Conservation (phyloP, 2,113 vertebrate species). For the Sitta europaea region DNA sequence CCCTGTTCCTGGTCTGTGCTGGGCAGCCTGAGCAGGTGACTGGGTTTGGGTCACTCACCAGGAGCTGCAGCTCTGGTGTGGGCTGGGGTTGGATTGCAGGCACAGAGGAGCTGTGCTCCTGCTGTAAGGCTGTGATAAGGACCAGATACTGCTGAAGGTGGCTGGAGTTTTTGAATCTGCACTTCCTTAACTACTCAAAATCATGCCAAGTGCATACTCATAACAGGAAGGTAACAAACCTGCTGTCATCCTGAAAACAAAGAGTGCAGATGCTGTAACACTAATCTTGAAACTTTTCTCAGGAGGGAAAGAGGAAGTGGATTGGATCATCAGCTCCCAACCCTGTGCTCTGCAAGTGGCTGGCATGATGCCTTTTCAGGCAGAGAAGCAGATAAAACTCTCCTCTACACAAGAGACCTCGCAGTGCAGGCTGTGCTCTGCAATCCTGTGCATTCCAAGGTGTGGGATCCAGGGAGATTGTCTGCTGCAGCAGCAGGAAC, state of each 20-base stretch:
- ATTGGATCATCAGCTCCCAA: not conserved
- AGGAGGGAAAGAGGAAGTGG: not conserved
- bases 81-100: not conserved
- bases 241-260: not conserved
- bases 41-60: not conserved
- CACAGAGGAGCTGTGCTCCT: not conserved
- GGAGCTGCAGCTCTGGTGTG: not conserved
- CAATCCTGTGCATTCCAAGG: rapidly evolving
- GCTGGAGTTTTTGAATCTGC: not conserved
- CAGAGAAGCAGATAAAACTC: not conserved
- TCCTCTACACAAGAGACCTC: rapidly evolving
- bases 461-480: rapidly evolving
- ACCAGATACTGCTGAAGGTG: not conserved
- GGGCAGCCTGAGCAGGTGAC: not conserved
- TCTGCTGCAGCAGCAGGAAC: not conserved
- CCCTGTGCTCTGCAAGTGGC: not conserved
- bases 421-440: not conserved
- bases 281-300: not conserved
- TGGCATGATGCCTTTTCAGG: not conserved
- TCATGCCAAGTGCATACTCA: not conserved
- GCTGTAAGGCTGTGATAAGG: not conserved
- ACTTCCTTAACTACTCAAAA: slow-evolving; percentile 14
- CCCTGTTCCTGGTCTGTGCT: rapidly evolving
- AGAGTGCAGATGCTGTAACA: not conserved
- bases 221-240: slow-evolving; percentile 6